Conservation (phyloP, 2,888 invertebrate species). For the Tinea pellionella region DNA sequence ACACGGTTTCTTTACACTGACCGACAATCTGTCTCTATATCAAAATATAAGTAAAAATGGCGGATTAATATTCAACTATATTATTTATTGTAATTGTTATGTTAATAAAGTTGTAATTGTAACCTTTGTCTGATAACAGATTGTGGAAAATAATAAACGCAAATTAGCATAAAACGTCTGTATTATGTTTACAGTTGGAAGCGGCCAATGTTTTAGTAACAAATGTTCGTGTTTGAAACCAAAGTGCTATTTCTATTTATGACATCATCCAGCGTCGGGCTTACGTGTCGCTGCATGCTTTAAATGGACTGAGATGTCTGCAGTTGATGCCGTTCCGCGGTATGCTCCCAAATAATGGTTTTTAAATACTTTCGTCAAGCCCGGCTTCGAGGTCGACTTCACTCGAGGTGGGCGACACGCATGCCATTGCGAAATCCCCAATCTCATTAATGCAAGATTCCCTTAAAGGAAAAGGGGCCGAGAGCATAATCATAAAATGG, state of each 20-base stretch:
- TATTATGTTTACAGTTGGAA: conserved; percentile 9
- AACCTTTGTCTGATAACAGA: not conserved
- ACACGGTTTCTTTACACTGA: not conserved
- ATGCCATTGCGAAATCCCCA: conserved; percentile 48
- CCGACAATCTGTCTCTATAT: not conserved
- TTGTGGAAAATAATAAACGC: not conserved
- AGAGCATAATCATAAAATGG: conserved; percentile 36
- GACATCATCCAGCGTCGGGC: conserved; percentile 69
- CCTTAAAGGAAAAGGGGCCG: conserved; percentile 53
- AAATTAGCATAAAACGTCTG: not conserved
- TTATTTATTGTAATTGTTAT: not conserved
- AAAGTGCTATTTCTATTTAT: conserved; percentile 70
- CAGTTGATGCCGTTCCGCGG: conserved; percentile 64
- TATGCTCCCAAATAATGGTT: conserved; percentile 62
- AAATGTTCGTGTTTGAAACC: conserved; percentile 42
- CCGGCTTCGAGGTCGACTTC: conserved; percentile 28
- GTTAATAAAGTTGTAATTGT: not conserved
- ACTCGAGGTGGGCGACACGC: conserved; percentile 36
- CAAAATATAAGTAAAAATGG: not conserved
- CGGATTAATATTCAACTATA: not conserved
- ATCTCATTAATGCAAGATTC: conserved; percentile 61
- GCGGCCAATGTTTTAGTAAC: conserved; percentile 41
- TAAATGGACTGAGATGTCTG: conserved; percentile 69
- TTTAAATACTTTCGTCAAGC: conserved; percentile 50
- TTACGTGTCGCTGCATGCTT: conserved; percentile 71